Conservation (phyloP, 2,888 invertebrate species). For the Noctua pronuba region DNA sequence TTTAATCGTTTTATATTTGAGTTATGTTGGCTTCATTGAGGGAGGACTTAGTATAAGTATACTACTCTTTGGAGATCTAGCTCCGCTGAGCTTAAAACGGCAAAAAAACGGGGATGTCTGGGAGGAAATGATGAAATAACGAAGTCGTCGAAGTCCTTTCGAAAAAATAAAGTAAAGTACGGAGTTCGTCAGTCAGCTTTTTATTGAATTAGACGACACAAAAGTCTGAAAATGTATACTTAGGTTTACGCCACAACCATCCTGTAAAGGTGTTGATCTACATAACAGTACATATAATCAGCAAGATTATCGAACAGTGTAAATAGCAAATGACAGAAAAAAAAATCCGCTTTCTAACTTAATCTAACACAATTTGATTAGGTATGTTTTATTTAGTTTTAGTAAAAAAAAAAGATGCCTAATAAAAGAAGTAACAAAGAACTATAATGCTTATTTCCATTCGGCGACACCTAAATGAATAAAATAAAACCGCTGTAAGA, state of each 20-base stretch:
- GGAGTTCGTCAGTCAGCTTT: background rate
- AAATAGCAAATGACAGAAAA: conserved; percentile 2
- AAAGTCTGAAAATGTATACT: background rate
- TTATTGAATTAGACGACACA: background rate
- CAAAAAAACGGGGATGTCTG: background rate
- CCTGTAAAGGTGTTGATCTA: background rate
- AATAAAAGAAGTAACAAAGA: background rate
- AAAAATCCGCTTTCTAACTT: background rate
- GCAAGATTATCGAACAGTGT: background rate
- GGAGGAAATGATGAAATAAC: background rate
- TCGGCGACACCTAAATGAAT: too few species aligned
- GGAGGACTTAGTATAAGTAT: too few species aligned
- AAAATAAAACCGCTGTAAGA: too few species aligned
- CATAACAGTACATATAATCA: background rate
- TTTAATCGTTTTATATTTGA: conserved; percentile 2
- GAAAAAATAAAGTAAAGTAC: background rate
- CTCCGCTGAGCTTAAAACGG: too few species aligned
- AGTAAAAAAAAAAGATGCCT: background rate
- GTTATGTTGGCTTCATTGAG: background rate
- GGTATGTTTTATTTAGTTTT: background rate
- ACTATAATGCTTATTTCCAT: background rate
- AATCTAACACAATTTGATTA: background rate
- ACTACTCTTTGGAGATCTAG: too few species aligned
- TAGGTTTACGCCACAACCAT: background rate
- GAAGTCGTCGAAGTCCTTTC: background rate